These are phyloP conservation scores for Anableps anableps DNA, from an alignment of 2,797 vertebrate species.

Conservation along the genomic window DNA sequence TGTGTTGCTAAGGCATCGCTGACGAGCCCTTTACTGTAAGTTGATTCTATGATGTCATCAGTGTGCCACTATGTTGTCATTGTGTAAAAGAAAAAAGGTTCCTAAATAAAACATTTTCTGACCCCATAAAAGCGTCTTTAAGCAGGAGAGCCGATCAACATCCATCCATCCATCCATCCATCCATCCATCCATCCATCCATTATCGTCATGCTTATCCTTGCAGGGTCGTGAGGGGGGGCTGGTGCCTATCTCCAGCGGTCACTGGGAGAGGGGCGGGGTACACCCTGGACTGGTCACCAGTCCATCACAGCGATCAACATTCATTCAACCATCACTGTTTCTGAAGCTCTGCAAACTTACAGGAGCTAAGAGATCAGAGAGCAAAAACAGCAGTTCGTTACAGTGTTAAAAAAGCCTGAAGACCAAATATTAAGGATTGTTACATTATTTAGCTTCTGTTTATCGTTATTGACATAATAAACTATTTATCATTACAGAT, in stretches of 20 bases:
- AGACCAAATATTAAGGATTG: constrained; percentile 51
- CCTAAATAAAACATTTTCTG: constrained; percentile 41
- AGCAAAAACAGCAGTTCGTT: constrained; percentile 56
- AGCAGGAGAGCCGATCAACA: constrained; percentile 27
- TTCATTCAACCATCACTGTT: constrained; percentile 6
- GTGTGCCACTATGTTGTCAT: constrained; percentile 66
- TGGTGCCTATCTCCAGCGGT: too few relatives aligned
- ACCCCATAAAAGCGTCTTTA: constrained; percentile 25
- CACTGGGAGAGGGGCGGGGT: too few relatives aligned
- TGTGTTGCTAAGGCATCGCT: constrained; percentile 43
- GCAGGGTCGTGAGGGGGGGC: too few relatives aligned
- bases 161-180: constrained; percentile 10
- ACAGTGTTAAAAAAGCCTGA: constrained; percentile 46
- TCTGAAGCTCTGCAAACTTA: neutral
- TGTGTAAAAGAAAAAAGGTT: constrained; percentile 30
- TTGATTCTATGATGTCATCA: constrained; percentile 77
- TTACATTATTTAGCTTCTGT: constrained; percentile 70
- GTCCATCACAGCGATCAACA: too few relatives aligned
- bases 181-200: too few relatives aligned
- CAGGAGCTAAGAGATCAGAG: too few relatives aligned
- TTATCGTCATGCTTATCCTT: too few relatives aligned
- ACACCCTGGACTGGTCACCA: too few relatives aligned
- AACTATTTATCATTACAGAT: constrained; percentile 4
- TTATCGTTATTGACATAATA: constrained; percentile 53
- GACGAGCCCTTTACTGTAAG: constrained; percentile 69